phyloP scores from a whole-genome alignment of 2,113 vertebrate species.

The Neodontobutis hainanensis region DNA sequence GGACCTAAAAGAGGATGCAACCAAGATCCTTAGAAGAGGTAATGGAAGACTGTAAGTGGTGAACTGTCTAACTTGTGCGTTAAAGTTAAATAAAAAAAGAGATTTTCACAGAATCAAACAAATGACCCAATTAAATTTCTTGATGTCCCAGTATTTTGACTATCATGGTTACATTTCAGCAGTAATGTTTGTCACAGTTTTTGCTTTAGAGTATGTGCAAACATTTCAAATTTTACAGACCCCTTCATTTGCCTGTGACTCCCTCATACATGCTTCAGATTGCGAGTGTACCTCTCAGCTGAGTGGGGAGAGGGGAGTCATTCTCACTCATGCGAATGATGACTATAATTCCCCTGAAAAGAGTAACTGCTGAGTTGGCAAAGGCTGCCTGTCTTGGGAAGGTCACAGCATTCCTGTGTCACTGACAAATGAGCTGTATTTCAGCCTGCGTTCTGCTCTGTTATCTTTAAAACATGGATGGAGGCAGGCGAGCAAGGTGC shows the following conservation, averaged over 20 bases:
- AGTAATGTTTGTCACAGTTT: too few relatives aligned
- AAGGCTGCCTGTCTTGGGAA: constrained; percentile 55
- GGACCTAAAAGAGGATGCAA: too few relatives aligned
- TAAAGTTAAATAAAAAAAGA: too few relatives aligned
- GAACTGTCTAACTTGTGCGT: too few relatives aligned
- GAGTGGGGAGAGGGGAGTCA: constrained; percentile 4
- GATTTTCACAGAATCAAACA: too few relatives aligned
- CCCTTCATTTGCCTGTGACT: not conserved
- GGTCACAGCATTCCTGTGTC: constrained; percentile 57
- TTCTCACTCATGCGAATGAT: constrained; percentile 55
- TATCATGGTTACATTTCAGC: not conserved
- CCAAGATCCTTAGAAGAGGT: too few relatives aligned
- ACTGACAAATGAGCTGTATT: constrained; percentile 65
- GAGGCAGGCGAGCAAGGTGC: constrained; percentile 1
- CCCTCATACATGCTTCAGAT: not conserved
- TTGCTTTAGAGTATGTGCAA: not conserved
- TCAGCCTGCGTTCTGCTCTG: constrained; percentile 58
- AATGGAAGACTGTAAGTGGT: too few relatives aligned
- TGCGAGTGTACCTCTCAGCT: not conserved
- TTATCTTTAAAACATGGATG: constrained; percentile 40
- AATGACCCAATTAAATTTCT: too few relatives aligned
- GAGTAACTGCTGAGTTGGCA: constrained; percentile 64
- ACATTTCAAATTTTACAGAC: too few relatives aligned
- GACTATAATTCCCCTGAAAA: constrained; percentile 55
- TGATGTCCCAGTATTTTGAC: too few relatives aligned